Conservation (phyloP, 2,797 vertebrate species). For the Betta splendens region DNA sequence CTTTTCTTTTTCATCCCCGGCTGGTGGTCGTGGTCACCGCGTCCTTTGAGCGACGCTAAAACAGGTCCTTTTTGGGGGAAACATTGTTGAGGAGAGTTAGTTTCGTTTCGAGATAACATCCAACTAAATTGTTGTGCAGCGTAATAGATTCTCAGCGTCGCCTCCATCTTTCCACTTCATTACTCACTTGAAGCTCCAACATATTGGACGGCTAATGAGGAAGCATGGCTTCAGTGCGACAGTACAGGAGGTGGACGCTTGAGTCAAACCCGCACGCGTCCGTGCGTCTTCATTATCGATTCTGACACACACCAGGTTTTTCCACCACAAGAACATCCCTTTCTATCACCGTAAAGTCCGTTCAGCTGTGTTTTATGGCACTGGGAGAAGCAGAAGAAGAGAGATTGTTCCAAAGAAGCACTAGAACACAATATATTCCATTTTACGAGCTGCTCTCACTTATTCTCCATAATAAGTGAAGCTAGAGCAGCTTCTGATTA, state of each 20-base stretch:
- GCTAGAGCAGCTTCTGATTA: conserved; percentile 38
- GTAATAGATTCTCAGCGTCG: conserved; percentile 20
- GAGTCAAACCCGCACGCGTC: not conserved
- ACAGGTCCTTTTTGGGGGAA: conserved; percentile 12
- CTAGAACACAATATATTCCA: conserved; percentile 13
- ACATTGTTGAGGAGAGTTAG: no score
- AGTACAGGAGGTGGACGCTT: not conserved
- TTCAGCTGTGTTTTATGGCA: conserved; percentile 5
- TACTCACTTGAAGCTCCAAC: conserved; percentile 19
- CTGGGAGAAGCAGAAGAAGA: not conserved
- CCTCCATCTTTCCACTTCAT: conserved; percentile 34
- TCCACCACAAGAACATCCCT: conserved; percentile 14
- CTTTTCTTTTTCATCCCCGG: conserved; percentile 31
- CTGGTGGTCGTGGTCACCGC: conserved; percentile 13
- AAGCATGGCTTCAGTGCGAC: conserved; percentile 8
- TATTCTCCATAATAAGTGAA: conserved; percentile 31
- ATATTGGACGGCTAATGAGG: conserved; percentile 13
- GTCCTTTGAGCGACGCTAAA: conserved; percentile 12
- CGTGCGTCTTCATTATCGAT: conserved; percentile 2
- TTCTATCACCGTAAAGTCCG: conserved; percentile 8
- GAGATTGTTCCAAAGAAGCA: conserved; percentile 11
- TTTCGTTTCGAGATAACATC: conserved; percentile 28
- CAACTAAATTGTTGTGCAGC: conserved; percentile 22
- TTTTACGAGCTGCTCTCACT: conserved; percentile 26
- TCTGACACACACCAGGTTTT: conserved; percentile 5